phyloP scores from a whole-genome alignment of 2,888 invertebrate genomes.

The Troides aeacus region DNA sequence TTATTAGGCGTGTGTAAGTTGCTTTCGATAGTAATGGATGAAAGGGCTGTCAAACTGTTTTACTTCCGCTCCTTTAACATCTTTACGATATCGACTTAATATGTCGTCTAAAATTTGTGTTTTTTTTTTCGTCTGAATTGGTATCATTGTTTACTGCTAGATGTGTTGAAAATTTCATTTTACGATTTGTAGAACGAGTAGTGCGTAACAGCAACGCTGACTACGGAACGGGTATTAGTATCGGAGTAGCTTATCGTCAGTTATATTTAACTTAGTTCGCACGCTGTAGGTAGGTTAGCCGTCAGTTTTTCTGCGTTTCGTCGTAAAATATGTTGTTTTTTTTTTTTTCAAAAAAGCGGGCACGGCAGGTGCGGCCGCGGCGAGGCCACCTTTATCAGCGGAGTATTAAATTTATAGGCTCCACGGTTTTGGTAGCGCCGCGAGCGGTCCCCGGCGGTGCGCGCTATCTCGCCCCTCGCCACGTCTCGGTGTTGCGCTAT shows the following conservation, averaged over 20 bases:
- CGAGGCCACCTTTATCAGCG: conserved; percentile 59
- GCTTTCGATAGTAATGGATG: background rate
- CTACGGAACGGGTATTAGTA: background rate
- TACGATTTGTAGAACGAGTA: background rate
- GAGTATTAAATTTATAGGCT: conserved; percentile 62
- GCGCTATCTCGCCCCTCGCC: conserved; percentile 37
- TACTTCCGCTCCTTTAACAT: background rate
- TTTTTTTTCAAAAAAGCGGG: conserved; percentile 47
- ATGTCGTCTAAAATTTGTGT: background rate
- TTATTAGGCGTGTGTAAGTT: background rate
- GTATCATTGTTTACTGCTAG: background rate
- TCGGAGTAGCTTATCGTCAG: background rate
- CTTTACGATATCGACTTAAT: background rate
- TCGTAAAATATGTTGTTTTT: conserved; percentile 62
- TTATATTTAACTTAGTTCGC: conserved; percentile 21
- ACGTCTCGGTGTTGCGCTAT: conserved; percentile 37
- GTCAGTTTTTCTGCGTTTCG: conserved; percentile 64
- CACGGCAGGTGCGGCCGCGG: conserved; percentile 57
- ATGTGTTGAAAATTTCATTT: background rate
- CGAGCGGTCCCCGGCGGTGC: conserved; percentile 65
- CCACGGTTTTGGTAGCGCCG: conserved; percentile 61
- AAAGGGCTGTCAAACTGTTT: background rate
- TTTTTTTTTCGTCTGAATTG: background rate
- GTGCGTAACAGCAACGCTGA: background rate
- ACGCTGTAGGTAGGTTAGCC: conserved; percentile 33